phyloP scores from a whole-genome alignment of 2,113 vertebrate genomes.

The Nothoprocta perdicaria region DNA sequence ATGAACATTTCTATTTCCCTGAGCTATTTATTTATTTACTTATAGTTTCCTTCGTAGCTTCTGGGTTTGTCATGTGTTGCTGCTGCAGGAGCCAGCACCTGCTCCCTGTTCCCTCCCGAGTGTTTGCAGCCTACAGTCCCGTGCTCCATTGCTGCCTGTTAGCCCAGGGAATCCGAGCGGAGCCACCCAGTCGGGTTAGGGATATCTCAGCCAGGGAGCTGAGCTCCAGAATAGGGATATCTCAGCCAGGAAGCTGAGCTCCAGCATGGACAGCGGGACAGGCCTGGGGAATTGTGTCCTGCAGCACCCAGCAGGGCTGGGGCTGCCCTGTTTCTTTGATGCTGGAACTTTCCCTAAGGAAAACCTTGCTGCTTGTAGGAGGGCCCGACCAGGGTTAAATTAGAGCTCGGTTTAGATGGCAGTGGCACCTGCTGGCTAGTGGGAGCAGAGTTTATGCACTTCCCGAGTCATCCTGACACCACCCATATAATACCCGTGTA shows the following conservation, averaged over 20 bases:
- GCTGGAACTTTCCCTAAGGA: neutral
- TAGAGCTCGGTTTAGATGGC: neutral
- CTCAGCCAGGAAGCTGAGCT: neutral
- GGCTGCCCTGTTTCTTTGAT: neutral
- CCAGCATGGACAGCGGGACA: fast-evolving
- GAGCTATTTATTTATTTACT: neutral
- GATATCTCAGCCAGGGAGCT: neutral
- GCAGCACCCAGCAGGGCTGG: neutral
- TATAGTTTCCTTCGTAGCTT: neutral
- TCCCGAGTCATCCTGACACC: neutral
- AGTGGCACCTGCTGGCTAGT: neutral
- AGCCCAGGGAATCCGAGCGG: neutral
- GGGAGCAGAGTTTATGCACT: conserved; percentile 7
- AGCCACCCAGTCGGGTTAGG: neutral
- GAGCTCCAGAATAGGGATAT: neutral
- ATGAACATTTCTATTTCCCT: neutral
- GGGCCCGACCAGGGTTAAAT: neutral
- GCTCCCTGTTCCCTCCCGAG: neutral
- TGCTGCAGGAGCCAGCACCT: fast-evolving
- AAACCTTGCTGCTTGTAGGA: neutral
- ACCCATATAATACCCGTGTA: neutral
- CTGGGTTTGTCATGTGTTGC: neutral
- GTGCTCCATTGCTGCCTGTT: no score
- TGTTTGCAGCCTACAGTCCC: no score
- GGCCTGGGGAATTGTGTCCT: neutral